Percentiles rank a stretch among this genome's conserved stretches.
phyloP scores from a whole-genome alignment of 2,888 invertebrate genomes.

The Aplocera efformata region DNA sequence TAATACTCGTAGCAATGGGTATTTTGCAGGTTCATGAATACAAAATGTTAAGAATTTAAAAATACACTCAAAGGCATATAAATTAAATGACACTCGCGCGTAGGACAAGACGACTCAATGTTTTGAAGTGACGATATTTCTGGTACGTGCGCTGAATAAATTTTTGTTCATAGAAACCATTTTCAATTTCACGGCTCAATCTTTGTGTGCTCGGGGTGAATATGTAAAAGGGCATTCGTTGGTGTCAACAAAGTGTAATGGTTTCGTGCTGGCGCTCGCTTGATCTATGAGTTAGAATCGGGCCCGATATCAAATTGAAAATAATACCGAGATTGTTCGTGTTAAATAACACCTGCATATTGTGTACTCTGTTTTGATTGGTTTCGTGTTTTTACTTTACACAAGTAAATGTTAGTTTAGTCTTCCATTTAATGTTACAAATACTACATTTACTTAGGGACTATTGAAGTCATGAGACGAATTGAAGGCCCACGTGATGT shows the following conservation, averaged over 20 bases:
- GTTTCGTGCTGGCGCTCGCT: slow-evolving; percentile 70
- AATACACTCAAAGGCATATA: too few species aligned
- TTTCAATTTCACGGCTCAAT: slow-evolving; percentile 80
- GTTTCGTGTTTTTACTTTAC: slow-evolving; percentile 8
- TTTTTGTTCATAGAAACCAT: slow-evolving; percentile 77
- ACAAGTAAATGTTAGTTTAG: neutral
- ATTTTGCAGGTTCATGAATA: too few species aligned
- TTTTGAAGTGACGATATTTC: slow-evolving; percentile 62
- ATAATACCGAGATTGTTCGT: slow-evolving; percentile 42
- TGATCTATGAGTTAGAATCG: slow-evolving; percentile 67
- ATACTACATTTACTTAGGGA: too few species aligned
- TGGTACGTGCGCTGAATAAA: slow-evolving; percentile 69
- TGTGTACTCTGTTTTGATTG: slow-evolving; percentile 25
- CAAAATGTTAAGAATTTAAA: too few species aligned
- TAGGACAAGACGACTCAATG: slow-evolving; percentile 8
- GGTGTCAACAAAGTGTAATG: slow-evolving; percentile 78
- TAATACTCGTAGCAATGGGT: too few species aligned
- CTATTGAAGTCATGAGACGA: too few species aligned
- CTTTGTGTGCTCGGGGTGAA: slow-evolving; percentile 77
- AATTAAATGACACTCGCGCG: slow-evolving; percentile 9
- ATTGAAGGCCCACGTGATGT: too few species aligned
- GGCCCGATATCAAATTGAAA: slow-evolving; percentile 56
- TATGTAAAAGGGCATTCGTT: slow-evolving; percentile 77
- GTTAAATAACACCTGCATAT: slow-evolving; percentile 13
- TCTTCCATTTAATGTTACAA: too few species aligned